Percentiles rank a stretch among this genome's conserved stretches.
phyloP scores from a whole-genome alignment of 2,113 vertebrate species.

The Axis porcinus region DNA sequence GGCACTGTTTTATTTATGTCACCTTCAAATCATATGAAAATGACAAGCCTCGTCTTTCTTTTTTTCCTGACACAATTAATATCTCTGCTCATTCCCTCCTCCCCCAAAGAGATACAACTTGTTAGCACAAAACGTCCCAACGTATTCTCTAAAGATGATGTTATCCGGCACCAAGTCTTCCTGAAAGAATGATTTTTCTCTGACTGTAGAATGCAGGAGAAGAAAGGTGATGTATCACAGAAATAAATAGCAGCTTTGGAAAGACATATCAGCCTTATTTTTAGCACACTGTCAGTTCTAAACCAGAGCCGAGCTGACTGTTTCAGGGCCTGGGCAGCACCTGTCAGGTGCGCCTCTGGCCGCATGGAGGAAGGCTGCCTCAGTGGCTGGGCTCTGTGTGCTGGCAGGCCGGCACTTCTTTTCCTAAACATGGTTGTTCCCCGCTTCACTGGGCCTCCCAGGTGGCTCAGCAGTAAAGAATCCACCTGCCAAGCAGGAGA shows the following conservation, averaged over 20 bases:
- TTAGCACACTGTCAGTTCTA: slow-evolving; percentile 28
- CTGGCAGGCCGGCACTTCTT: neutral
- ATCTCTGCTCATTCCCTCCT: slow-evolving; percentile 3
- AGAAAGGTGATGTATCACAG: slow-evolving; percentile 32
- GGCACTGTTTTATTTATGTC: neutral
- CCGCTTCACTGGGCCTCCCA: neutral
- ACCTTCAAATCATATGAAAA: neutral
- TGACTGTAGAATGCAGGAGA: slow-evolving; percentile 1
- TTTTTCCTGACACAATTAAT: neutral
- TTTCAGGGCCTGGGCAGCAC: neutral
- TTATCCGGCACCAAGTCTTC: neutral
- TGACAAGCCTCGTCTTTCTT: neutral
- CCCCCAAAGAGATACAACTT: neutral
- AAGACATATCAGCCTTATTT: slow-evolving; percentile 21
- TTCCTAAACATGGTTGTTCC: too few relatives aligned
- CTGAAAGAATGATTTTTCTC: slow-evolving; percentile 21
- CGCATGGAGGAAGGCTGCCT: fast-evolving
- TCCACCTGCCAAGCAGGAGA: neutral
- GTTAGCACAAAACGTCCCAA: slow-evolving; percentile 11
- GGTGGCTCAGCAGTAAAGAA: neutral
- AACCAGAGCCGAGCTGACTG: neutral
- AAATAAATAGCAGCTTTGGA: slow-evolving; percentile 47
- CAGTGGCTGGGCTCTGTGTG: fast-evolving
- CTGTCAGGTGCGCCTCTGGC: neutral
- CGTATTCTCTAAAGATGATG: neutral